Base-by-base conservation (phyloP, 2,797 vertebrate genomes). In the Buphagus erythrorhynchus region DNA sequence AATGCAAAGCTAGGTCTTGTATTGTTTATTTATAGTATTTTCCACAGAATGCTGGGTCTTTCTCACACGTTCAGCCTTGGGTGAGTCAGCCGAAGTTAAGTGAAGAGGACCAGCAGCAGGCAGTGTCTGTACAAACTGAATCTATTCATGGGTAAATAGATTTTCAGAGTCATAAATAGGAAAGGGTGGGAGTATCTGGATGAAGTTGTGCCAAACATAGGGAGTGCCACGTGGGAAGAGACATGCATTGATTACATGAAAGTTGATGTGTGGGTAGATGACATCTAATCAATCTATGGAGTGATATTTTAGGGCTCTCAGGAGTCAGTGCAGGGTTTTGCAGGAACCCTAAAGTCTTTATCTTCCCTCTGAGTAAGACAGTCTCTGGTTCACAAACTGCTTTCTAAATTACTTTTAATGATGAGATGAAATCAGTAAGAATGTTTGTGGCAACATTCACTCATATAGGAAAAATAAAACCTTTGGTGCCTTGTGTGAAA, bases 101-200 rank as follows among this genome's bases (percentile, higher is more conserved):
- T 29, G 80, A 86, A 88, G 79, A 87, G 76, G 82, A 82, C 58
- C 13, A 3, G 49, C 78, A 90, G 81, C 75, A 75, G 86, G 79
- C 80, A 76, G 40, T 4, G 45, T 93, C 83, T 94, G 85, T 48
- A 54, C 90, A 93, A 86, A 69, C 59, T 57, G 59, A 67, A 66
- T 90, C 90, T 95, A 62, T 90, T 92, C 69, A 62, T 7, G 82
- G 58, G 48, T 66, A 93, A 96, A 92, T 76, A 94, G 91, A 86
- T 82, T 84, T 76, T 84, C 63, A 88, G 58, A 94, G 74, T 90
- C 96, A 95, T 93, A 96, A 96, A 96, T 95, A 95, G 93, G 93
- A 95, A 93, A 93, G 49, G 73, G 96, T 95, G 71, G 96, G 95
- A 89, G 96, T 95, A 94, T 84, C 76, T 95, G 76, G 72, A 88